Base-by-base conservation (phyloP, 2,888 invertebrate genomes). In the Entomobrya multifasciata region DNA sequence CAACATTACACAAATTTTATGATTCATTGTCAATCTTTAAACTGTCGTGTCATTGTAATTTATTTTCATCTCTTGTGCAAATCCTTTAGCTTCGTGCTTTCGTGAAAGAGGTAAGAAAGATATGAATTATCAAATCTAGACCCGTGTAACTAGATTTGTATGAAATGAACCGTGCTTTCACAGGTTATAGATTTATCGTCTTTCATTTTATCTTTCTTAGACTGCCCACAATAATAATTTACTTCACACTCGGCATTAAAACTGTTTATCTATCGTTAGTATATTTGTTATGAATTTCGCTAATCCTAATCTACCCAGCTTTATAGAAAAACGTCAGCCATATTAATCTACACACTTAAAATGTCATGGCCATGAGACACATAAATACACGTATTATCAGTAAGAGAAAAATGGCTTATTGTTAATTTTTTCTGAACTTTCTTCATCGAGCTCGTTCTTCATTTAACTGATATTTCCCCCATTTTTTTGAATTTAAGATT, bases 21-120 rank as follows among this genome's bases (percentile, higher is more conserved):
- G 77, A 78, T 78, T 84, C 77, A 70, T 83, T 84, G 77, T 84
- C 47, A 84, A 83, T 82, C 82, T 72, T 81, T 62, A 62, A 72
- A 49, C 36, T 36, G 36, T 36, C 36, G 36, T 36, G 36, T 30
- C 74, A 60, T 13, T 60, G 67, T 84, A 78, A 84, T 78, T 77
- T 84, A 84, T 84, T 52, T n/a, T 84, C 84, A 84, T 84, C 57
- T 84, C 67, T 70, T 70, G 77, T 13, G 44, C 70, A 83, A 83
- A 47, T 62, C 76, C n/a, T 74, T 47, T 65, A 76, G 20, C 47
- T 74, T 82, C 83, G 55, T 62, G 62, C 22, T 52, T n/a, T 79
- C 0, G 20, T n/a, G 62, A 78, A 77, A 60, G n/a, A n/a, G n/a
- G n/a, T n/a, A n/a, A n/a, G n/a, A n/a, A n/a, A n/a, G n/a, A n/a